phyloP scores from a whole-genome alignment of 2,797 vertebrate species.

The Garrulus glandarius region DNA sequence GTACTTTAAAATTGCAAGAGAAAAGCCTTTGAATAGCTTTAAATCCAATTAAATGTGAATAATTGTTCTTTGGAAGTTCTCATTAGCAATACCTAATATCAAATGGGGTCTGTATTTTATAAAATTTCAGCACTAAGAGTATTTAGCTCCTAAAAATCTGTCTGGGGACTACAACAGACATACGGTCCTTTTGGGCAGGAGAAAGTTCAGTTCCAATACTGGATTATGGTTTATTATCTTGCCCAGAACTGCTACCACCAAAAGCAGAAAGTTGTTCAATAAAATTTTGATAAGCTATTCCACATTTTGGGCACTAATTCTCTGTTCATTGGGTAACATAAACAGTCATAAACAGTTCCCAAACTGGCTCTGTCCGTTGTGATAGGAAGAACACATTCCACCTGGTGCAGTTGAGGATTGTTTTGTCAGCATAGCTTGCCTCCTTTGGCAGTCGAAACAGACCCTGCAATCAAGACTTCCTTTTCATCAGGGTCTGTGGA shows the following conservation, averaged over 20 bases:
- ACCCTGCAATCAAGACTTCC: neutral
- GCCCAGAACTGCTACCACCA: neutral
- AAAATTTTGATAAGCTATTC: neutral
- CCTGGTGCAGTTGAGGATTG: accelerated
- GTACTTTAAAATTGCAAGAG: neutral
- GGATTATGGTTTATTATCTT: neutral
- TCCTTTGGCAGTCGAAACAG: neutral
- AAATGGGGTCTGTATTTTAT: neutral
- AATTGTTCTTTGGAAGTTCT: neutral
- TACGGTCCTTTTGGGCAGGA: neutral
- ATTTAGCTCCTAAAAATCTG: neutral
- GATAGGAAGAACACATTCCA: neutral
- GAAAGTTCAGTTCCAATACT: neutral
- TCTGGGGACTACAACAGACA: neutral
- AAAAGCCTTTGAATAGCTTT: neutral
- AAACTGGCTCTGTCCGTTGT: neutral
- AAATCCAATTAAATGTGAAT: neutral
- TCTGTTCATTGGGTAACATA: neutral
- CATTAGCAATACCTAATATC: neutral
- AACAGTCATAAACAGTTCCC: neutral
- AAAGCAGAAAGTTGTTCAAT: neutral
- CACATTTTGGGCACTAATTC: neutral
- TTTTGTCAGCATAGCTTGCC: neutral
- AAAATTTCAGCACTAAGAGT: neutral
- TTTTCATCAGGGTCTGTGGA: neutral